Evolutionary conservation across 2,113 vertebrate species (phyloP).

Genomic region (Chauna torquata): DNA sequence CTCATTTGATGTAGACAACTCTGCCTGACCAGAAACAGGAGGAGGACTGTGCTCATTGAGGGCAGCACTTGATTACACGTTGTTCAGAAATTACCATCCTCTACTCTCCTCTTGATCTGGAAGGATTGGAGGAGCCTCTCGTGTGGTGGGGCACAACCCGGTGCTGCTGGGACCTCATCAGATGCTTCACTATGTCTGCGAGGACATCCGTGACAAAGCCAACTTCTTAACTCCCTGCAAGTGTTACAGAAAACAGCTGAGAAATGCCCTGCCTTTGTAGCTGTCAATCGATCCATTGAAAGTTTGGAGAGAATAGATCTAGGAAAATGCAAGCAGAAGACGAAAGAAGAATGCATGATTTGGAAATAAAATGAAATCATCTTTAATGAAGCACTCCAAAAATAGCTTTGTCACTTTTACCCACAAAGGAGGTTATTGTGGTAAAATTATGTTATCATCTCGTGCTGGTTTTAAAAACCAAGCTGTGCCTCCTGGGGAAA

Average conservation of each 20-base stretch:
- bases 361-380: background rate
- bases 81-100: background rate
- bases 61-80: fast-evolving
- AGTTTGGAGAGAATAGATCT: fast-evolving
- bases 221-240: background rate
- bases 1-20: background rate
- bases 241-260: fast-evolving
- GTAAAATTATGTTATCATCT: constrained; percentile 25
- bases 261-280: fast-evolving
- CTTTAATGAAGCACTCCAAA: background rate
- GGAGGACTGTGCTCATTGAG: background rate
- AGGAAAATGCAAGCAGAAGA: background rate
- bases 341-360: background rate
- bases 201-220: fast-evolving
- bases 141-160: fast-evolving
- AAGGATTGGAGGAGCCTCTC: background rate
- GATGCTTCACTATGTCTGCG: fast-evolving
- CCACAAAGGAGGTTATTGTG: constrained; percentile 58
- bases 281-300: fast-evolving
- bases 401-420: constrained; percentile 40
- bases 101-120: background rate
- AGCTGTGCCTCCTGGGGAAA: constrained; percentile 4
- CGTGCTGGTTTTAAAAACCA: constrained; percentile 28
- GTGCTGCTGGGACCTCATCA: background rate
- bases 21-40: background rate